These are phyloP conservation scores for Malurus leucopterus DNA, from an alignment of 2,797 vertebrate species.

Conservation along the genomic window DNA sequence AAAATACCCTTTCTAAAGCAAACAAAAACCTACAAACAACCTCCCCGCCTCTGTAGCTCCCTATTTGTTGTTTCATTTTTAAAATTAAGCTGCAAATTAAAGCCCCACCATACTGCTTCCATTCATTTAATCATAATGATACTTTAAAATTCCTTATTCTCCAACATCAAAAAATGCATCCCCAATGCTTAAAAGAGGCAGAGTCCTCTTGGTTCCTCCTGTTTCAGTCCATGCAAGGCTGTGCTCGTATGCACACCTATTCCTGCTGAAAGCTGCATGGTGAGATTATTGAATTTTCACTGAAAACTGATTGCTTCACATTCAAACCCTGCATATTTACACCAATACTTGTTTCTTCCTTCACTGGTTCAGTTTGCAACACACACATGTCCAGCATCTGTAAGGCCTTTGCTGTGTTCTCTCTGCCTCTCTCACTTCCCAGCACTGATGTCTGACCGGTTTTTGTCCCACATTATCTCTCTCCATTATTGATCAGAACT, in stretches of 20 bases:
- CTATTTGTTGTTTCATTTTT: neutral
- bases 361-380: neutral
- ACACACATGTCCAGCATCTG: no score
- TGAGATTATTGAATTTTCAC: neutral
- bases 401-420: accelerated
- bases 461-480: neutral
- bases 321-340: neutral
- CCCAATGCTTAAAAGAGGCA: neutral
- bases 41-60: accelerated
- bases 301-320: neutral
- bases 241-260: accelerated
- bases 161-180: neutral
- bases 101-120: neutral
- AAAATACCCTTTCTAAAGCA: neutral
- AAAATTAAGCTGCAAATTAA: neutral
- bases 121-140: neutral
- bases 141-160: neutral
- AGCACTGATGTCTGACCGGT: neutral
- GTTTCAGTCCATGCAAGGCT: neutral
- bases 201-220: neutral
- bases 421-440: neutral
- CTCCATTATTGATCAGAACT: neutral
- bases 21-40: neutral
- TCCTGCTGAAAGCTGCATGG: neutral
- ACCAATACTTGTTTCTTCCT: neutral